Base-by-base conservation (phyloP, 2,797 vertebrate genomes). In the Galagoides demidoff region DNA sequence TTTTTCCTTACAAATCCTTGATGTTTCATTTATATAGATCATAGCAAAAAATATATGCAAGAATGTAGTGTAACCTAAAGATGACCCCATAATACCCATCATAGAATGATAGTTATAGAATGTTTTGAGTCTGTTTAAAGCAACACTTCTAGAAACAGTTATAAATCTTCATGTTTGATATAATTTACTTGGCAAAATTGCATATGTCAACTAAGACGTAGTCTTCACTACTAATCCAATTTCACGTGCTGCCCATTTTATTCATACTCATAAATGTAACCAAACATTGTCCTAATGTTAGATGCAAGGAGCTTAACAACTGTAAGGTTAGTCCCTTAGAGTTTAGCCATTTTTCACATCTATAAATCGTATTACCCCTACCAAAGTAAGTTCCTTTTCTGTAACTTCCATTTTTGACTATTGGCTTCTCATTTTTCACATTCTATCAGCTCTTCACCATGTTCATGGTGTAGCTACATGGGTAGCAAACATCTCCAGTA, bases 151-250 rank as follows among this genome's bases (percentile, higher is more conserved):
- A 95, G 22, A 91, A 81, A 55, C 11, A 45, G 3, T 12, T 7
- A 16, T 83, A 34, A 0, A 27, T 81, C 66, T 93, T 66, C 3
- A 43, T 84, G 23, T 79, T 94, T 92, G 5, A 73, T 59, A 92
- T 86, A 22, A 77, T 86, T 66, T 94, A 37, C 13, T 63, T 61
- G n/a, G 27, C 6, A 79, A 90, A 94, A 90, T 59, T 79, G 55
- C 0, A 34, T 45, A 25, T 19, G 13, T 9, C 81, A 73, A n/a
- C n/a, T 22, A 92, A 73, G 43, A 61, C 7, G 66, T 85, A 1
- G 61, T 92, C 11, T 79, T 93, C 63, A 34, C 85, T 86, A n/a
- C 3, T 1, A 64, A 25, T 87, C 19, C 85, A 6, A 6, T 63
- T 0, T 57, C 19, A 22, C 90, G 10, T 34, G 55, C 55, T 81